A percentile compares a stretch with the other conserved stretches of the same genome.
These are phyloP conservation scores for Drosophila seguyi DNA, from an alignment of 1,140 invertebrate genomes.

Conservation along the genomic window DNA sequence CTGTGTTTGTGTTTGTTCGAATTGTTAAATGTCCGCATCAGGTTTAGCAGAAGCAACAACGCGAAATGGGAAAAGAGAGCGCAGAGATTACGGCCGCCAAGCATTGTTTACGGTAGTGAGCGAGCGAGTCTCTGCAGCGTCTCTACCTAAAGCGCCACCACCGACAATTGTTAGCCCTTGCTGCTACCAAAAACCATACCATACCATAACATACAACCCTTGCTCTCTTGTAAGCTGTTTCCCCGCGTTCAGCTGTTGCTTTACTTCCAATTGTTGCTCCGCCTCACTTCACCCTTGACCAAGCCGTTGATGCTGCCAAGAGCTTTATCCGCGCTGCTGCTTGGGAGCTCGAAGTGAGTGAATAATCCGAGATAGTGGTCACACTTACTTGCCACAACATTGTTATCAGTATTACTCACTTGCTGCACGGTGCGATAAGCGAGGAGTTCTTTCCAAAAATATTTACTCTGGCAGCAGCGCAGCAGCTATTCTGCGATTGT, in stretches of 20 bases:
- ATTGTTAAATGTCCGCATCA: constrained; percentile 71
- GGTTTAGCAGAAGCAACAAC: constrained; percentile 16
- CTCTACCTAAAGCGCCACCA: constrained; percentile 7
- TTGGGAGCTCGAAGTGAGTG: not conserved
- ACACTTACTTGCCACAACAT: constrained; percentile 4
- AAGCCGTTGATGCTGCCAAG: constrained; percentile 1
- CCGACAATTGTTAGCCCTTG: constrained; percentile 5
- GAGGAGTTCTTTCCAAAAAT: constrained; percentile 27
- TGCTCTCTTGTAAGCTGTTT: constrained; percentile 31
- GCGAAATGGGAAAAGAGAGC: constrained; percentile 27
- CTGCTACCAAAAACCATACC: constrained; percentile 26
- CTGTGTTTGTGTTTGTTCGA: constrained; percentile 63
- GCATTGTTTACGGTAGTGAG: constrained; percentile 59
- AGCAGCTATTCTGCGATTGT: constrained; percentile 45
- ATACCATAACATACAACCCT: constrained; percentile 37
- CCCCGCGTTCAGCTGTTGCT: constrained; percentile 38
- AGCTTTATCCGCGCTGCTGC: not conserved
- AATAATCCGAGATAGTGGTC: constrained; percentile 5
- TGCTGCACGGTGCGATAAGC: constrained; percentile 36
- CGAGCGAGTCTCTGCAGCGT: constrained; percentile 2
- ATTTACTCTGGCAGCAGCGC: constrained; percentile 52
- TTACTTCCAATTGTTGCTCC: constrained; percentile 22
- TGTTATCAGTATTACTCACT: constrained; percentile 40
- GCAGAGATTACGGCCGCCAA: not conserved
- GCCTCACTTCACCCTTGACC: not conserved